Evolutionary conservation across 2,113 vertebrate species (phyloP).

Genomic region (Odontophorus gujanensis): DNA sequence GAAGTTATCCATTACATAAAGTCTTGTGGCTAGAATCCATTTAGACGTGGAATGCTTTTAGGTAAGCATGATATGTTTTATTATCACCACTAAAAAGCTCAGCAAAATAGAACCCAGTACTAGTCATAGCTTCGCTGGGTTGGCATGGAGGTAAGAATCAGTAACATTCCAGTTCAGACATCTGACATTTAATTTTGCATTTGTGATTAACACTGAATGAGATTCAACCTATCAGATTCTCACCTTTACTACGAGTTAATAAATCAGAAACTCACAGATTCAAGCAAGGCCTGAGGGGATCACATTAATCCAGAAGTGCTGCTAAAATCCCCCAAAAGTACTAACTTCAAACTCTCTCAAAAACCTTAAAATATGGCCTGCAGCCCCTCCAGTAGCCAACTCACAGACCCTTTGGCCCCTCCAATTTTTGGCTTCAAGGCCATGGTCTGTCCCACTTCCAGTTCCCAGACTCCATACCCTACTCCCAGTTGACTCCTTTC

Average conservation of each 20-base stretch:
- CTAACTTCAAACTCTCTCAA: rapidly evolving
- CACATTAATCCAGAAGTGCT: background rate
- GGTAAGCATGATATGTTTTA: background rate
- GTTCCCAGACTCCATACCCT: background rate
- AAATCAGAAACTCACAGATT: background rate
- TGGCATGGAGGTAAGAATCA: background rate
- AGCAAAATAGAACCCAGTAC: background rate
- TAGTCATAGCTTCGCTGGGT: background rate
- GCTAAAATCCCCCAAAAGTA: background rate
- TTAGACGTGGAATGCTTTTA: background rate
- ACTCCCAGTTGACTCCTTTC: background rate
- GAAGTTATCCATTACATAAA: background rate
- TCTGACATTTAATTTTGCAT: background rate
- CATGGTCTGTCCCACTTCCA: rapidly evolving
- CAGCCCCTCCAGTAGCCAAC: background rate
- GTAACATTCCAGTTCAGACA: background rate
- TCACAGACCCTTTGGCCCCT: background rate
- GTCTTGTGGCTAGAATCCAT: background rate
- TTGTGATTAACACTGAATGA: background rate
- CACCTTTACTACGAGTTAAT: background rate
- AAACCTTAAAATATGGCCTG: no score
- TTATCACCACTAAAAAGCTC: background rate
- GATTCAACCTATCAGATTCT: background rate
- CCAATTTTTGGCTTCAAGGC: background rate
- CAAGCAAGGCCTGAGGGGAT: background rate